Evolutionary conservation across 1,140 invertebrate genomes (phyloP).

Genomic region (Philopotamus ludificatus): DNA sequence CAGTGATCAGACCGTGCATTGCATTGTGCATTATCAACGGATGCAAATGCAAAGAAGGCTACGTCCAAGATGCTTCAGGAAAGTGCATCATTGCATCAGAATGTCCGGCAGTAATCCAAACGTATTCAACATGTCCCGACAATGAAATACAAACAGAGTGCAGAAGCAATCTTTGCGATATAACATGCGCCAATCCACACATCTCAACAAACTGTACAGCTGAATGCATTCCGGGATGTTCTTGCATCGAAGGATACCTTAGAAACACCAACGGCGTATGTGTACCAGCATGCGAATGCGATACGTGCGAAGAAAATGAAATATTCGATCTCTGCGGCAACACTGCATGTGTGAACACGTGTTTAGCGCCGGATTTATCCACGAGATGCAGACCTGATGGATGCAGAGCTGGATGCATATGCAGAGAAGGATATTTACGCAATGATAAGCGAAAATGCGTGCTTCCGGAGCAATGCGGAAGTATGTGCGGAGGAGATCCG

Average conservation of each 20-base stretch:
- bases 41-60: no score
- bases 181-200: conserved; percentile 6
- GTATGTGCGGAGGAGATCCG: neutral
- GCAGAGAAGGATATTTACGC: conserved; percentile 22
- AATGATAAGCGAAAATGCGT: conserved; percentile 17
- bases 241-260: conserved; percentile 12
- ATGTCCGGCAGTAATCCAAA: no score
- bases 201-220: neutral
- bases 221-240: conserved; percentile 9
- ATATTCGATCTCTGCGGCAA: conserved; percentile 31
- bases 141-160: no score
- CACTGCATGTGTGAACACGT: conserved; percentile 30
- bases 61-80: no score
- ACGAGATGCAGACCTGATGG: conserved; percentile 8
- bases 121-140: no score
- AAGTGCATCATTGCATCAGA: no score
- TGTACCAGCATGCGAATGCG: neutral
- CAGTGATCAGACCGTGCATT: no score
- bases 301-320: conserved; percentile 25
- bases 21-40: no score
- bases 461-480: neutral
- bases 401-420: conserved; percentile 32
- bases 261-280: conserved; percentile 19
- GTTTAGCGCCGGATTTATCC: conserved; percentile 12
- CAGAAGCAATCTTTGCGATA: no score